phyloP scores from a whole-genome alignment of 2,888 invertebrate genomes.

The Nymphalis urticae region DNA sequence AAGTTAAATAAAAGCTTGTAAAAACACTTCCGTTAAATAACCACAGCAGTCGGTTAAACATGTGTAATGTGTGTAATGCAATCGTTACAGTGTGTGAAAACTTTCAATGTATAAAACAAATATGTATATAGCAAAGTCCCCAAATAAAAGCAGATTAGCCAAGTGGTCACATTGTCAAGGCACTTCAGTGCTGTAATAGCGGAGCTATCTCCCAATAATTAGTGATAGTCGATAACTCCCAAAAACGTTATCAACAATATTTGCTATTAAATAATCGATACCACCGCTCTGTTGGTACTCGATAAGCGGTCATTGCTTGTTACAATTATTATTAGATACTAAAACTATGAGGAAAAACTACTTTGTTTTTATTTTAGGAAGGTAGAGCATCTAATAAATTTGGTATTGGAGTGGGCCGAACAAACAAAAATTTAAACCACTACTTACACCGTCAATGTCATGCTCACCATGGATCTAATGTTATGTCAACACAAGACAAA shows the following conservation, averaged over 20 bases:
- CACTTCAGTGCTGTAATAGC: conserved; percentile 69
- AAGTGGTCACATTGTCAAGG: conserved; percentile 56
- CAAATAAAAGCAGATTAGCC: conserved; percentile 32
- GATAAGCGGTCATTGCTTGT: conserved; percentile 76
- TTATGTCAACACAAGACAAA: too few species aligned
- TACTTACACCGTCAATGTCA: too few species aligned
- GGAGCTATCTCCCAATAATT: conserved; percentile 76
- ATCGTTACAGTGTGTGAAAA: not conserved
- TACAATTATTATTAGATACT: conserved; percentile 35
- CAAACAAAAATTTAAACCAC: too few species aligned
- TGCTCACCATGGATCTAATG: too few species aligned
- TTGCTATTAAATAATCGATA: conserved; percentile 81
- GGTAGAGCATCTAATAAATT: too few species aligned
- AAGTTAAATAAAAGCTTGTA: too few species aligned
- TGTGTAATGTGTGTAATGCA: not conserved
- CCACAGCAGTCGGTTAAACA: not conserved
- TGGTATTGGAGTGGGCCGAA: too few species aligned
- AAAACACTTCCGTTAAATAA: too few species aligned
- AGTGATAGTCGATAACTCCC: conserved; percentile 73
- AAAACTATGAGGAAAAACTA: conserved; percentile 3
- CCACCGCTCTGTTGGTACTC: conserved; percentile 42
- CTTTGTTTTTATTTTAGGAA: too few species aligned
- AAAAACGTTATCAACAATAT: conserved; percentile 73
- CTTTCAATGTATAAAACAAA: conserved; percentile 12
- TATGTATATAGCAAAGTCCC: conserved; percentile 1